A percentile compares a stretch with the other conserved stretches of the same genome.
Evolutionary conservation across 2,888 invertebrate species (phyloP).

Genomic region (Caenorhabditis zanzibari): DNA sequence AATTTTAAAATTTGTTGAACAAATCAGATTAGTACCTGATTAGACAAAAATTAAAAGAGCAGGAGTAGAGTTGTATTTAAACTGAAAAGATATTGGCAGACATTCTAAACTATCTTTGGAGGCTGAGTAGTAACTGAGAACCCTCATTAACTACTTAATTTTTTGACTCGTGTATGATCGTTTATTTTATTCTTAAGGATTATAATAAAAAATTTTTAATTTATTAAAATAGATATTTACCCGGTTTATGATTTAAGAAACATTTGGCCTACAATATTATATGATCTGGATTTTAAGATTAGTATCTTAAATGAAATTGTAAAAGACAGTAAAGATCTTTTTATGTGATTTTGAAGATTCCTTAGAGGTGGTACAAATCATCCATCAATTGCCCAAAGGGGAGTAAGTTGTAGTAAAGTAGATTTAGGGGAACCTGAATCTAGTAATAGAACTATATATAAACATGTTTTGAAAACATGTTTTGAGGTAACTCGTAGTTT

Average conservation of each 20-base stretch:
- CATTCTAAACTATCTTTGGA: constrained; percentile 79
- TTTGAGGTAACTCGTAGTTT: constrained; percentile 71
- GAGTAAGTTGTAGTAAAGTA: constrained; percentile 82
- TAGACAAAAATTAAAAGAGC: constrained; percentile 77
- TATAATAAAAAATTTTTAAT: constrained; percentile 75
- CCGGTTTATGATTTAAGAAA: constrained; percentile 74
- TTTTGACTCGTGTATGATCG: constrained; percentile 77
- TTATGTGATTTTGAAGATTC: constrained; percentile 79
- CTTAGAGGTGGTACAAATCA: constrained; percentile 78
- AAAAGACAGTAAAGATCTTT: constrained; percentile 77
- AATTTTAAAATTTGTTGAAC: constrained; percentile 74
- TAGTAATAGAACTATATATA: constrained; percentile 74
- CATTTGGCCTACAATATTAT: constrained; percentile 76
- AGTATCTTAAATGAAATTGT: constrained; percentile 72
- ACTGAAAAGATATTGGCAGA: constrained; percentile 80
- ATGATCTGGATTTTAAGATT: constrained; percentile 70
- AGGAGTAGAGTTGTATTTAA: constrained; percentile 79
- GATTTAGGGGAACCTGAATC: constrained; percentile 77
- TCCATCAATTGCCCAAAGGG: constrained; percentile 80
- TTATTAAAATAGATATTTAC: constrained; percentile 79
- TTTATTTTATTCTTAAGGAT: constrained; percentile 79
- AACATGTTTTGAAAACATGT: constrained; percentile 77
- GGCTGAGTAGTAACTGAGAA: constrained; percentile 77
- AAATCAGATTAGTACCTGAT: constrained; percentile 78
- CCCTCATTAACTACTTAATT: constrained; percentile 77